These are phyloP conservation scores for Halcyon senegalensis DNA, from an alignment of 2,113 vertebrate genomes.

Conservation along the genomic window DNA sequence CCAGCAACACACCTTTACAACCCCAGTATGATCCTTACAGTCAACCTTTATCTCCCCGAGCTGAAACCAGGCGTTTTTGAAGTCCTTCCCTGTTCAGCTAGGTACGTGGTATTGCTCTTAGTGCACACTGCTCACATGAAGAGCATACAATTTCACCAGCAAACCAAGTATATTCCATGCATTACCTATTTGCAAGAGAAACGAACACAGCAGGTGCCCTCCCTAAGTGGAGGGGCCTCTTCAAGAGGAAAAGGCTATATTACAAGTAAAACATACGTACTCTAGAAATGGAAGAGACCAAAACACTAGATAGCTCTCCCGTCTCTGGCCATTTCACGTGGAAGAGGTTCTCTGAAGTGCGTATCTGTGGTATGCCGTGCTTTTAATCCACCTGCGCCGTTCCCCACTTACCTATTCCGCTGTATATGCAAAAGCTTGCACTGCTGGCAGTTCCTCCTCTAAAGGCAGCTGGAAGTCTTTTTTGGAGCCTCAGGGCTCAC, in stretches of 20 bases:
- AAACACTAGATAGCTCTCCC: accelerated
- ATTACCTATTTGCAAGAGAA: neutral
- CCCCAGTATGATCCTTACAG: accelerated
- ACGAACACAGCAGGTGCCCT: neutral
- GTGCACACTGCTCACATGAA: accelerated
- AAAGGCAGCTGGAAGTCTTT: neutral
- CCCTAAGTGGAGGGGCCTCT: neutral
- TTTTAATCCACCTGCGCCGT: neutral
- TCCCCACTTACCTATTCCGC: constrained; percentile 35
- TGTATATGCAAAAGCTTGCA: neutral
- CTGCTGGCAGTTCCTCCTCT: neutral
- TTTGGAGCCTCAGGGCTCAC: neutral
- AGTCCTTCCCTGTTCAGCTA: neutral
- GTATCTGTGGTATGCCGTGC: accelerated
- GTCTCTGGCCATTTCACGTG: accelerated
- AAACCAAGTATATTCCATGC: accelerated
- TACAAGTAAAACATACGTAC: neutral
- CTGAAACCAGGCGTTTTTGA: neutral
- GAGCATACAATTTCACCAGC: accelerated
- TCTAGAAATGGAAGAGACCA: accelerated
- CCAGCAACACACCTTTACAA: neutral
- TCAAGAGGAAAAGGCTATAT: neutral
- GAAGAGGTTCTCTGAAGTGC: neutral
- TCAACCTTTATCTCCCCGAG: neutral
- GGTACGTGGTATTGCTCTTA: no score